A percentile compares a stretch with the other conserved stretches of the same genome.
These are phyloP conservation scores for Clostera curtula DNA, from an alignment of 2,888 invertebrate species.

Conservation along the genomic window DNA sequence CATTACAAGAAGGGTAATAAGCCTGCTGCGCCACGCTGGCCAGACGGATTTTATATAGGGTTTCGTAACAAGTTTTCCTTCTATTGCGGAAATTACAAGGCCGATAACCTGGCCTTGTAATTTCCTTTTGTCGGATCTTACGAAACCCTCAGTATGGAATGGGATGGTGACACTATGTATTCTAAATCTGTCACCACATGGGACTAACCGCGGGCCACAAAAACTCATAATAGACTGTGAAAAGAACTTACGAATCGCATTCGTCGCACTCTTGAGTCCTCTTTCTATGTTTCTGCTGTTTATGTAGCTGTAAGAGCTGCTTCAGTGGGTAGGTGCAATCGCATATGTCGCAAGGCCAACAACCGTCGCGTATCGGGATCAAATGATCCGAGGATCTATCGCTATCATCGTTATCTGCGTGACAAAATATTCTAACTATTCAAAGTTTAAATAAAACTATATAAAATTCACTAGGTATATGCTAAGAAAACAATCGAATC, in stretches of 20 bases:
- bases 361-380: conserved; percentile 15
- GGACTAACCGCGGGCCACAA: background rate
- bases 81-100: no score
- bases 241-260: conserved; percentile 50
- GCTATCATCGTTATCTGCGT: conserved; percentile 24
- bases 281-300: conserved; percentile 77
- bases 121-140: no score
- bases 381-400: conserved; percentile 1
- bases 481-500: no score
- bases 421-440: conserved; percentile 15
- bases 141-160: no score
- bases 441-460: no score
- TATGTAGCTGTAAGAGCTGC: conserved; percentile 80
- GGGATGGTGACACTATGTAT: no score
- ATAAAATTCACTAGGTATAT: no score
- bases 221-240: conserved; percentile 1
- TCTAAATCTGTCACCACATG: no score
- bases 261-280: conserved; percentile 74
- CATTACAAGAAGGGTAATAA: no score
- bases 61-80: no score
- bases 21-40: no score
- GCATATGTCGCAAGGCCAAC: conserved; percentile 78
- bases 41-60: no score
- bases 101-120: background rate
- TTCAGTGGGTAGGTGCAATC: conserved; percentile 81